Evolutionary conservation across 2,113 vertebrate genomes (phyloP).

Genomic region (Parus major): DNA sequence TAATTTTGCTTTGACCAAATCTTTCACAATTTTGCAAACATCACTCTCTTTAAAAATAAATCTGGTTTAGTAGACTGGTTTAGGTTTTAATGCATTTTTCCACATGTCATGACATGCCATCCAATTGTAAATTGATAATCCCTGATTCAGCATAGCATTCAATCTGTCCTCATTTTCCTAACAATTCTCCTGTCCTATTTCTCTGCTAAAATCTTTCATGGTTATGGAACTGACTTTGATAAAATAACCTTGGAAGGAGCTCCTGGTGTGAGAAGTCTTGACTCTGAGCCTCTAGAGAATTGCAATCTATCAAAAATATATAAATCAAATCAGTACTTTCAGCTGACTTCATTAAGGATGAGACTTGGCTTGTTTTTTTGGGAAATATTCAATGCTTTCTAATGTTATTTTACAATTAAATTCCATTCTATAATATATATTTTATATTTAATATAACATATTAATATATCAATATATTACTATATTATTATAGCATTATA

Average conservation of each 20-base stretch:
- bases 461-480: not conserved
- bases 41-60: not conserved
- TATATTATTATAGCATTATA: too few species aligned
- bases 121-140: not conserved
- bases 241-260: not conserved
- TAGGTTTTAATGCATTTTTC: not conserved
- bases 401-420: not conserved
- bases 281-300: not conserved
- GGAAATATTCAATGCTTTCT: not conserved
- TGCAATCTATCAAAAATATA: not conserved
- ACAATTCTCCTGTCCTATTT: not conserved
- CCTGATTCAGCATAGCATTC: not conserved
- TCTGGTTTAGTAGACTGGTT: not conserved
- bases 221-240: not conserved
- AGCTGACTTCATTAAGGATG: not conserved
- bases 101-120: not conserved
- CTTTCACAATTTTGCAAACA: not conserved
- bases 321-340: not conserved
- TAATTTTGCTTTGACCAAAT: not conserved
- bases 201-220: not conserved
- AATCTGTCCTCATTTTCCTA: not conserved
- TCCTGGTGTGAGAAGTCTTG: not conserved
- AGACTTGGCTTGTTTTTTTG: not conserved
- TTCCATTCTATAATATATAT: not conserved
- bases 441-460: not conserved